Base-by-base conservation (phyloP, 37 sponge, comb jelly and placozoan species). In the Geodia barretti region DNA sequence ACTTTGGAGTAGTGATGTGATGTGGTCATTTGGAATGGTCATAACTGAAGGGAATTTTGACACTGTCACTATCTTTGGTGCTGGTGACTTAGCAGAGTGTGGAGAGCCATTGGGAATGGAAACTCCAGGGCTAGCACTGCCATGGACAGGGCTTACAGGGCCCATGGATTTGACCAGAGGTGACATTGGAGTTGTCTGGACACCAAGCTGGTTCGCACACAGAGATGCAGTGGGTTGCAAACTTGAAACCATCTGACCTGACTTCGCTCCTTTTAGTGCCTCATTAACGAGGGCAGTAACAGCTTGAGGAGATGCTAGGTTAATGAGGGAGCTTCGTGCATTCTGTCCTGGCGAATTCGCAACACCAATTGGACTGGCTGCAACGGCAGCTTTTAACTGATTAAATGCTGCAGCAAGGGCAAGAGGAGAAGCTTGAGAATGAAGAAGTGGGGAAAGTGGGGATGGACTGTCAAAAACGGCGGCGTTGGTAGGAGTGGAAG, bases 61-160 rank as follows among this genome's bases (percentile, higher is more conserved):
- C 8, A 76, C 88, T 28, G 83, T 88, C 64, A 88, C 88, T 39
- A 88, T 70, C 66, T 82, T 88, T 8, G 83, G 39, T 23, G 58
- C 77, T 37, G 82, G 88, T 3, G 78, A 84, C 42, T 77, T 84
- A 8, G 78, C 31, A 11, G 70, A 59, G 8, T 66, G 68, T 26
- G 67, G 40, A 47, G 54, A 47, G 7, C 54, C 54, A 47, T 47
- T 47, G 14, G 54, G 54, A 14, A 47, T 47, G 54, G 14, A 14
- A n/a, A n/a, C n/a, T n/a, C n/a, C n/a, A n/a, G n/a, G n/a, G 54
- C 14, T 47, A 17, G 54, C 54, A 47, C 54, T 14, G 7, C 7
- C 14, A 14, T 47, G 7, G 7, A 47, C 7, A 47, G 54, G 54
- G 14, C 54, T 47, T 17, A 14, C 54, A 14, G 54, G 11, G 7